These are phyloP conservation scores for Brachionus calyciflorus DNA, from an alignment of 1,140 invertebrate genomes.

Conservation along the genomic window DNA sequence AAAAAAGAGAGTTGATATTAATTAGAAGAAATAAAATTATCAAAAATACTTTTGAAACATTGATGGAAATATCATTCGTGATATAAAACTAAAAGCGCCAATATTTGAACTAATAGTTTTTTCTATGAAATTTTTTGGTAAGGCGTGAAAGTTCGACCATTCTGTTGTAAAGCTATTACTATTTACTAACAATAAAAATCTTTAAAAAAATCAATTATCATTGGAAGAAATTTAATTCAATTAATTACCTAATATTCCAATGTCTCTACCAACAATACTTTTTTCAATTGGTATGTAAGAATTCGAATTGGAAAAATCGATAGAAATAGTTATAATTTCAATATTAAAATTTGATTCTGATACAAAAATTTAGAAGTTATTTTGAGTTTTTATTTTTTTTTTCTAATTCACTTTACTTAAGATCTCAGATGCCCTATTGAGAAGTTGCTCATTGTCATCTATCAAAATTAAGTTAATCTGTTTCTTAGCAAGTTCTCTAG, in stretches of 20 bases:
- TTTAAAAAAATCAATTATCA: not conserved
- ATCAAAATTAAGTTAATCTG: constrained; percentile 30
- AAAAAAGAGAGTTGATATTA: too few species aligned
- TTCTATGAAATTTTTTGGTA: constrained; percentile 3
- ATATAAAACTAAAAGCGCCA: not conserved
- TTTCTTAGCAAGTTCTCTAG: constrained; percentile 14
- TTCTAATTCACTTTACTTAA: too few species aligned
- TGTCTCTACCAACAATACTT: not conserved
- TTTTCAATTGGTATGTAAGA: constrained; percentile 22
- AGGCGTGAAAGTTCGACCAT: not conserved
- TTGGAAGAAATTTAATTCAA: not conserved
- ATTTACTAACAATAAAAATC: not conserved
- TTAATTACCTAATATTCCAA: constrained; percentile 44
- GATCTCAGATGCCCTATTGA: not conserved
- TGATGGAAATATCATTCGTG: constrained; percentile 25
- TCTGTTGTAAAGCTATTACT: not conserved
- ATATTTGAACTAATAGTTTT: not conserved
- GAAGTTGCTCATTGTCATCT: not conserved
- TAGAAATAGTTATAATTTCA: not conserved
- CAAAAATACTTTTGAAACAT: constrained; percentile 25
- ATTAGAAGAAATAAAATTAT: too few species aligned
- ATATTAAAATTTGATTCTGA: constrained; percentile 10
- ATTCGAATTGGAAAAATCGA: not conserved
- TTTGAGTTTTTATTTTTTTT: not conserved
- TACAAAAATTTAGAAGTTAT: not conserved